These are phyloP conservation scores for Epinephelus coioides DNA, from an alignment of 2,797 vertebrate species.

Conservation along the genomic window DNA sequence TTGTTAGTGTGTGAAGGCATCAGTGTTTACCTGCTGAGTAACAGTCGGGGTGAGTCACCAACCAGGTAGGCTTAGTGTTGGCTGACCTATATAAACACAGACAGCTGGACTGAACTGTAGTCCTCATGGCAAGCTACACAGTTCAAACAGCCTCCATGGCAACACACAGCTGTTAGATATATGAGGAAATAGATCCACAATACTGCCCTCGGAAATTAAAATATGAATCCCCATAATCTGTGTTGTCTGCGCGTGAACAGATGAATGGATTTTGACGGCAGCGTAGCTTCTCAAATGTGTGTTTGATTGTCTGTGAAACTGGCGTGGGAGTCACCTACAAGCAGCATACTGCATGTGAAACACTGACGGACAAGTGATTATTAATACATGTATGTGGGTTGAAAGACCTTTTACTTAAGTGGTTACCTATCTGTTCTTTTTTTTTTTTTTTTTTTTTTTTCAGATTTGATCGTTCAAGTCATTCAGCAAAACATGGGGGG, in stretches of 20 bases:
- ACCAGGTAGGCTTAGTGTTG: conserved; percentile 69
- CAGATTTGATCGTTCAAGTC: conserved; percentile 86
- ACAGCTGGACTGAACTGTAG: conserved; percentile 58
- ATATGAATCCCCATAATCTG: conserved; percentile 50
- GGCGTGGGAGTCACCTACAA: background rate
- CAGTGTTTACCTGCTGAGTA: conserved; percentile 68
- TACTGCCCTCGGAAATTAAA: conserved; percentile 46
- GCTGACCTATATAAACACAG: conserved; percentile 72
- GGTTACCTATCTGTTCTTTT: background rate
- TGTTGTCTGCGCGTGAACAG: conserved; percentile 45
- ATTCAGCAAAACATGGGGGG: conserved; percentile 86
- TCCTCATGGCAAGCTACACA: conserved; percentile 30
- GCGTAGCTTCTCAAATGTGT: background rate
- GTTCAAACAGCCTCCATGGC: conserved; percentile 1
- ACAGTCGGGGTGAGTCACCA: conserved; percentile 60
- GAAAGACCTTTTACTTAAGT: background rate
- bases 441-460: conserved; percentile 39
- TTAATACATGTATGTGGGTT: background rate
- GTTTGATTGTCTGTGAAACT: conserved; percentile 19
- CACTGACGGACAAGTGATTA: conserved; percentile 6
- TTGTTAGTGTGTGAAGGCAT: conserved; percentile 8
- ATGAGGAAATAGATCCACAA: conserved; percentile 27
- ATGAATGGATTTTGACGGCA: conserved; percentile 42
- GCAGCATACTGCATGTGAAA: conserved; percentile 12
- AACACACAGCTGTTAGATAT: conserved; percentile 41